phyloP scores from a whole-genome alignment of 2,113 vertebrate species.

The Octodon degus region DNA sequence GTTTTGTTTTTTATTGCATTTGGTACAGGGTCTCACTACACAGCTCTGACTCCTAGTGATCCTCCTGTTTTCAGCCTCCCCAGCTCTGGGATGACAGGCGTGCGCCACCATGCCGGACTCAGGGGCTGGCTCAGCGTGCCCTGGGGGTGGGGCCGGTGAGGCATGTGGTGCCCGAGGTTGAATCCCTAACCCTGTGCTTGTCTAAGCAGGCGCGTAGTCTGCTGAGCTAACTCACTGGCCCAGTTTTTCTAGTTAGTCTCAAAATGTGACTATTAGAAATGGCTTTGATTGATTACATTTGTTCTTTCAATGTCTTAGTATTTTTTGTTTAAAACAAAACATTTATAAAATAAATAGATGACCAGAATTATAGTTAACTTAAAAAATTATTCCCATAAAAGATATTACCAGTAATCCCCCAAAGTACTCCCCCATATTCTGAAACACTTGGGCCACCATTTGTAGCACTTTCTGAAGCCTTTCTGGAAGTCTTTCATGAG shows the following conservation, averaged over 20 bases:
- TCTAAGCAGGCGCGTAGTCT: no score
- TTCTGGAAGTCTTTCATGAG: not conserved
- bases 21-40: no score
- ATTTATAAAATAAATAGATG: not conserved
- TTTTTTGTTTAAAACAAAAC: constrained; percentile 27
- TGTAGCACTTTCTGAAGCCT: not conserved
- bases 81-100: no score
- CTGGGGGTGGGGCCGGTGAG: no score
- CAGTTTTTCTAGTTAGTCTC: not conserved
- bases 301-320: not conserved
- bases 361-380: not conserved
- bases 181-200: no score
- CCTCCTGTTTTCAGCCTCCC: no score
- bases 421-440: not conserved
- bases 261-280: not conserved
- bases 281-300: not conserved
- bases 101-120: no score
- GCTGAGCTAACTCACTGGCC: no score
- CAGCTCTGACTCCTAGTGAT: no score
- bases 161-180: no score
- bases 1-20: not conserved
- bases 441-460: not conserved
- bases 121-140: no score
- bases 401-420: not conserved
- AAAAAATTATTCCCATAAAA: not conserved